A percentile compares a stretch with the other conserved stretches of the same genome.
phyloP scores from a whole-genome alignment of 1,140 invertebrate species.

The Nixonia krombeini region DNA sequence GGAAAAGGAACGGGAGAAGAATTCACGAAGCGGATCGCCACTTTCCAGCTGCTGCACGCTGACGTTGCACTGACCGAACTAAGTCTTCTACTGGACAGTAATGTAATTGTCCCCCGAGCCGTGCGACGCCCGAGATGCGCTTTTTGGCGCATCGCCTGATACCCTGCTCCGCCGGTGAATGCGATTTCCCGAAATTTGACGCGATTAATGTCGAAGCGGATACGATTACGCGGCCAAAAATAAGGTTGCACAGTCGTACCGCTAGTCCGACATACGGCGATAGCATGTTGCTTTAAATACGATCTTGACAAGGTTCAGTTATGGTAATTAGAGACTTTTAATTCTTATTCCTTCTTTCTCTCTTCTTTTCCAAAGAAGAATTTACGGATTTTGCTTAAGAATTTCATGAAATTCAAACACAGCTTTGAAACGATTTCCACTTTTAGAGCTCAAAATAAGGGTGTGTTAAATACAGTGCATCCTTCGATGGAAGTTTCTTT shows the following conservation, averaged over 20 bases:
- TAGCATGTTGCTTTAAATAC: neutral
- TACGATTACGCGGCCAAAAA: constrained; percentile 1
- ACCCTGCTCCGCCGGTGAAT: neutral
- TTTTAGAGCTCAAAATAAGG: too few species aligned
- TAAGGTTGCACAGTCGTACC: neutral
- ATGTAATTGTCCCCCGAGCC: neutral
- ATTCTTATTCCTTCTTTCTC: too few species aligned
- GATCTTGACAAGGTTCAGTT: too few species aligned
- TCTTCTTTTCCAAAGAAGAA: too few species aligned
- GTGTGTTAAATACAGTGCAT: too few species aligned
- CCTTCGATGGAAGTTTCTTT: too few species aligned
- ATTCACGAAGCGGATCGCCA: neutral
- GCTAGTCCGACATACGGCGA: neutral
- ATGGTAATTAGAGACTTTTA: too few species aligned
- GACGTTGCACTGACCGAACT: constrained; percentile 10
- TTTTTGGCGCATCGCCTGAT: neutral
- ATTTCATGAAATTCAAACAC: too few species aligned
- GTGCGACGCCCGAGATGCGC: neutral
- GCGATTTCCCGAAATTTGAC: constrained; percentile 1
- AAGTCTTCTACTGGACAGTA: constrained; percentile 21
- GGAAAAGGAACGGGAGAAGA: neutral
- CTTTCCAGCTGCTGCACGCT: neutral
- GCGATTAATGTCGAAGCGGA: neutral
- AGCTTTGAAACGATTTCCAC: too few species aligned
- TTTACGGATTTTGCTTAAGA: too few species aligned